phyloP scores from a whole-genome alignment of 2,113 vertebrate genomes.

The Ascaphus truei region DNA sequence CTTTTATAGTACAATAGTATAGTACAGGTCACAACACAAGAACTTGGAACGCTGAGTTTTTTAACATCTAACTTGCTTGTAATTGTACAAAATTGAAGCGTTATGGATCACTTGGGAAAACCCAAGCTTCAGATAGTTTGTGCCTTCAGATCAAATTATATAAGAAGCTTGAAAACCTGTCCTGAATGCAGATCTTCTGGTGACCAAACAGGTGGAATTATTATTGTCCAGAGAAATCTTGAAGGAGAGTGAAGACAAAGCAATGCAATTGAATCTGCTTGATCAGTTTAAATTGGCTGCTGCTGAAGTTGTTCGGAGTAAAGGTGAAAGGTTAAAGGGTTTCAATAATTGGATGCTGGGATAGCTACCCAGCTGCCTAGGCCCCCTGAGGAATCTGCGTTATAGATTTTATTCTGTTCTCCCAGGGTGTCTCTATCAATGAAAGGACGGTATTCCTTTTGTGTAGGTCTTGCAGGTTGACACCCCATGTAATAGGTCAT shows the following conservation, averaged over 20 bases:
- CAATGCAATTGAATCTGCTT: slow-evolving; percentile 1
- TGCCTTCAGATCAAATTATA: no score
- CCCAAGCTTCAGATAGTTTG: no score
- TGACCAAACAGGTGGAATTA: no score
- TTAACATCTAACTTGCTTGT: no score
- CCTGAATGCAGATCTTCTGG: no score
- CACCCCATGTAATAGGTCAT: background rate
- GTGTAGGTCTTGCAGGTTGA: background rate
- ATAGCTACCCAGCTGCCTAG: background rate
- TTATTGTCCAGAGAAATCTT: background rate
- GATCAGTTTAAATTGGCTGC: slow-evolving; percentile 12
- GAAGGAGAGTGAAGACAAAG: background rate
- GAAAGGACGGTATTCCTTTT: background rate
- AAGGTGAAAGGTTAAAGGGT: slow-evolving; percentile 17
- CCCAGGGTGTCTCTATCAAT: background rate
- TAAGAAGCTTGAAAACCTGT: no score
- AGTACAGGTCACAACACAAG: no score
- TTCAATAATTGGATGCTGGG: slow-evolving; percentile 20
- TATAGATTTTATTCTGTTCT: slow-evolving; percentile 11
- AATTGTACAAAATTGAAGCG: no score
- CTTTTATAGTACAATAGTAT: no score
- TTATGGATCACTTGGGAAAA: no score
- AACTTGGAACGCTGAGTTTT: no score
- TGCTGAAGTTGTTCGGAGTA: background rate
- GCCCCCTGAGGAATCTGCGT: background rate